These are phyloP conservation scores for Microtus agrestis DNA, from an alignment of 2,797 vertebrate species.

Conservation along the genomic window DNA sequence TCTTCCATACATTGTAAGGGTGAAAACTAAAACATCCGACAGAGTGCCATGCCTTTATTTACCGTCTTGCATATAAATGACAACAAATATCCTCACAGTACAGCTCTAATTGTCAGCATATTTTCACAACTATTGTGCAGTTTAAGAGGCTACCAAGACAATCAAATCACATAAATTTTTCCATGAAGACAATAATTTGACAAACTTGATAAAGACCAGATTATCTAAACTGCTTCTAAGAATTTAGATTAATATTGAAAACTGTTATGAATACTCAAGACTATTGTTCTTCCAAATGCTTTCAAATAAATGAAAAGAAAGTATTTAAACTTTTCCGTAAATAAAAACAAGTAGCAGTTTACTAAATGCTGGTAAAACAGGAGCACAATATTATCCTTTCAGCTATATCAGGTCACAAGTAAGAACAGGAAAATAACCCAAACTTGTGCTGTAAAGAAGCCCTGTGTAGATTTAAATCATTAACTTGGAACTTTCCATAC, in stretches of 20 bases:
- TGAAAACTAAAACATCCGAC: constrained; percentile 56
- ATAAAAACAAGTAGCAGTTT: constrained; percentile 63
- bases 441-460: constrained; percentile 42
- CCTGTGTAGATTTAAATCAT: constrained; percentile 12
- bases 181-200: constrained; percentile 61
- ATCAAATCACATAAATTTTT: constrained; percentile 58
- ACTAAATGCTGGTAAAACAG: constrained; percentile 47
- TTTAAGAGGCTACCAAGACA: constrained; percentile 49
- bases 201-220: constrained; percentile 50
- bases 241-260: constrained; percentile 62
- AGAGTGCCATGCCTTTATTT: constrained; percentile 74
- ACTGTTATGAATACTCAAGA: constrained; percentile 21
- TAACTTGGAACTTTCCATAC: not conserved
- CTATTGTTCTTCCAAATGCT: constrained; percentile 40
- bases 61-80: constrained; percentile 49
- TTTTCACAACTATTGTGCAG: constrained; percentile 29
- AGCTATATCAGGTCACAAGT: constrained; percentile 17
- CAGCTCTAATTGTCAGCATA: constrained; percentile 49
- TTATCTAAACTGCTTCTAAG: constrained; percentile 61
- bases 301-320: constrained; percentile 66
- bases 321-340: constrained; percentile 52
- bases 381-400: not conserved
- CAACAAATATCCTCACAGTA: constrained; percentile 14
- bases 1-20: too few species aligned
- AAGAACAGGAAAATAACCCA: not conserved